Evolutionary conservation across 2,888 invertebrate genomes (phyloP), one percentile per base, ranked within the genome.

Genomic region (Pandemis cinnamomeana): DNA sequence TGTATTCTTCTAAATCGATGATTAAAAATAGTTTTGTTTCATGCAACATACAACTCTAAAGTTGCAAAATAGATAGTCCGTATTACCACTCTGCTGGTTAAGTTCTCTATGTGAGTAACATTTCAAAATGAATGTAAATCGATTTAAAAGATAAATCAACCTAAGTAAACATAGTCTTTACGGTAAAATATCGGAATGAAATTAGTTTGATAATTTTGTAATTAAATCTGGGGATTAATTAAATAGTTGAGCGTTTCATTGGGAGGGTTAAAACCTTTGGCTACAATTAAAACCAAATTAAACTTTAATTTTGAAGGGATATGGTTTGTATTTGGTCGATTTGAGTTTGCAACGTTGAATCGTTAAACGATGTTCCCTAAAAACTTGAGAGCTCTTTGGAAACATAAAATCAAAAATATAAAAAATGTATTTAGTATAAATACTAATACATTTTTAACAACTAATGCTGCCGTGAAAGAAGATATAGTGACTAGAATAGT

Each of bases 161-260:
- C 8, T 7, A 20, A 53, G 15, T 53, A 20, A 55, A 20, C 15
- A 20, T 55, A 55, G n/a, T 20, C 20, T 20, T 20, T 20, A 2
- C 55, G 8, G 8, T 55, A 20, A 55, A 55, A 55, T 55, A 7
- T 55, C 55, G 15, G 20, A 55, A 20, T 55, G 55, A 55, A 55
- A 20, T 55, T 55, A 15, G 55, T 55, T 55, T 20, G 15, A 20
- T 55, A 15, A 55, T 55, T 55, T 55, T 55, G 20, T 55, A 67
- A 67, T 67, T 67, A 55, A 67, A 67, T 15, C 53, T 20, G 10
- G 55, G 7, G 20, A 68, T 55, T 55, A 55, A 55, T 69, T 36
- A 61, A 69, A 69, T 69, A 69, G 68, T 69, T 61, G 46, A 48
- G 61, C n/a, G 15, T 61, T 41, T 60, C 8, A 20, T 13, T 20